Evolutionary conservation across 2,888 invertebrate species (phyloP), one percentile per base, ranked within the genome.

Genomic region (Bursaphelenchus okinawaensis): DNA sequence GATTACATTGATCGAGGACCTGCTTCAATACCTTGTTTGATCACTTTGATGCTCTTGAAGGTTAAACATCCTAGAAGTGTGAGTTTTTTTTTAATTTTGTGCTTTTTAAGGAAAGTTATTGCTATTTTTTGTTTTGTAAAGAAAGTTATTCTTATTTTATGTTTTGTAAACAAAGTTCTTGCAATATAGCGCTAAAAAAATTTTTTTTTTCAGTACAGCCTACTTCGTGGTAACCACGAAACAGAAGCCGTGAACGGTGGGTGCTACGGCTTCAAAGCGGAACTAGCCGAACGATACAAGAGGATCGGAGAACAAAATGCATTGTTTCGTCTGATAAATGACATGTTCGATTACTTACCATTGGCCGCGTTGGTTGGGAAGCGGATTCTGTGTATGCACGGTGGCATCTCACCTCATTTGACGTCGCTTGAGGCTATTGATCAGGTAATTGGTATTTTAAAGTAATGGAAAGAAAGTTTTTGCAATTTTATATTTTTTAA

Each of bases 161-260:
- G n/a, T n/a, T n/a, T n/a, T n/a, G n/a, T n/a, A n/a, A n/a, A n/a
- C n/a, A n/a, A n/a, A n/a, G n/a, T n/a, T n/a, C n/a, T n/a, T n/a
- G n/a, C n/a, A n/a, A n/a, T n/a, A n/a, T n/a, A n/a, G n/a, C n/a
- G n/a, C n/a, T n/a, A n/a, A n/a, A n/a, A n/a, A n/a, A n/a, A n/a
- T n/a, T n/a, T n/a, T n/a, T n/a, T n/a, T n/a, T 52, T 67, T 65
- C 2, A 65, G 66, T 67, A 52, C 59, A 62, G 70, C 56, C 51
- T 71, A 23, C 63, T 69, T 9, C 70, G 70, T 19, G 69, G 69
- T n/a, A 71, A 71, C 52, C 71, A 71, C 62, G 71, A 71, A 31
- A 59, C 63, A 20, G 52, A 52, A 52, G 29, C 65, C 23, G 68
- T 71, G 29, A 71, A 71, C 52, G 62, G 71, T 20, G n/a, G n/a